phyloP scores from a whole-genome alignment of 2,113 vertebrate species.

The Kryptolebias marmoratus region DNA sequence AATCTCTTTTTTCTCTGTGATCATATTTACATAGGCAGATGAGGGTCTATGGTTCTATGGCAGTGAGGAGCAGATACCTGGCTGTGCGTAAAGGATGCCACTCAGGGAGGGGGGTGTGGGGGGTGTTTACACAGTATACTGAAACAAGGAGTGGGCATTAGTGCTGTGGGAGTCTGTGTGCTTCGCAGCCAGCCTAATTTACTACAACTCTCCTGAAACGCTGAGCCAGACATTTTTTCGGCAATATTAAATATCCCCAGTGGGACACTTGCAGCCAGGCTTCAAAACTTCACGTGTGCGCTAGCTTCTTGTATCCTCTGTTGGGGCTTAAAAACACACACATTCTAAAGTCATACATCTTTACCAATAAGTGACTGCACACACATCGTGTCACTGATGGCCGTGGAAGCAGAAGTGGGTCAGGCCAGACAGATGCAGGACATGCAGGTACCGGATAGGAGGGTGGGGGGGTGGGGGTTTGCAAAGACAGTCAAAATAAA shows the following conservation, averaged over 20 bases:
- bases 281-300: slow-evolving; percentile 16
- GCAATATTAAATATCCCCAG: slow-evolving; percentile 61
- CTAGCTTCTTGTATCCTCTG: slow-evolving; percentile 31
- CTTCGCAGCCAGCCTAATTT: slow-evolving; percentile 63
- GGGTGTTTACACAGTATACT: slow-evolving; percentile 60
- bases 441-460: not conserved
- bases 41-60: slow-evolving; percentile 19
- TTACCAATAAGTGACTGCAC: slow-evolving; percentile 22
- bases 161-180: slow-evolving; percentile 28
- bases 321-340: slow-evolving; percentile 40
- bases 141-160: slow-evolving; percentile 47
- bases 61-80: slow-evolving; percentile 44
- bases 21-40: slow-evolving; percentile 51
- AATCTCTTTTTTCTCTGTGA: slow-evolving; percentile 30
- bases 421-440: slow-evolving; percentile 46
- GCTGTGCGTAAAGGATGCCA: slow-evolving; percentile 29
- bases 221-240: slow-evolving; percentile 60
- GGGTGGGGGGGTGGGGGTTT: slow-evolving; percentile 6
- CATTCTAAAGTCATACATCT: slow-evolving; percentile 41
- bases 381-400: slow-evolving; percentile 21
- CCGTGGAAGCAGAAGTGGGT: slow-evolving; percentile 60
- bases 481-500: slow-evolving; percentile 43
- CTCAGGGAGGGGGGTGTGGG: slow-evolving; percentile 25
- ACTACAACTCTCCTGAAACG: slow-evolving; percentile 56
- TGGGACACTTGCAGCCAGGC: slow-evolving; percentile 47